Base-by-base conservation (phyloP, 2,113 vertebrate species). In the Aptenodytes forsteri region DNA sequence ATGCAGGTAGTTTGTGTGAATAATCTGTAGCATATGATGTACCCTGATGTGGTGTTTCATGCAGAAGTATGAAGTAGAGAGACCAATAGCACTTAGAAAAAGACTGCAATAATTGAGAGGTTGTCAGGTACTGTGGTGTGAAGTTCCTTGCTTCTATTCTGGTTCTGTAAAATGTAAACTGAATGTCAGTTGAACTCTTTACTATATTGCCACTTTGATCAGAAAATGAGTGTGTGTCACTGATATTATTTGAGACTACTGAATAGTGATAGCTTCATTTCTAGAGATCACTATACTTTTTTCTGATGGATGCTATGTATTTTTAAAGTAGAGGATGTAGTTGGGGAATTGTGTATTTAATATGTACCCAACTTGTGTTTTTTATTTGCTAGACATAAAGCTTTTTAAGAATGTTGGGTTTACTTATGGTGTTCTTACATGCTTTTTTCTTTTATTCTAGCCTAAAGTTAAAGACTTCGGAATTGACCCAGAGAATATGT, bases 401-500 rank as follows among this genome's bases (percentile, higher is more conserved):
- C 7, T 66, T 72, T 70, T 82, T 49, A 38, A 64, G 8, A 59
- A 17, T 47, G 19, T 34, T 92, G 5, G 10, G 2, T 89, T 86
- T 92, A 55, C 16, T 77, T 83, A 34, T 0, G 0, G 4, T 88
- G 7, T 42, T 78, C n/a, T 90, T 83, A 27, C 2, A 3, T 58
- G 34, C 22, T 26, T 56, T 87, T 54, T 95, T 56, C 86, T 55
- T 95, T 59, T 67, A 59, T 95, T 97, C 26, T 97, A 99, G 99
- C 92, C 96, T 65, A 99, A 99, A 98, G 99, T 99, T 87, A 98
- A 99, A 91, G 99, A 99, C n/a, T 99, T 99, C 44, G 99, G 99
- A 94, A 99, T 99, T 89, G 99, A 99, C 97, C 98, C 99, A 7
- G 98, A 97, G 55, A 99, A 99, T 97, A 99, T 99, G 99, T 99